Conservation (phyloP, 64 coral and sea anemone species). For the Stylophora pistillata region DNA sequence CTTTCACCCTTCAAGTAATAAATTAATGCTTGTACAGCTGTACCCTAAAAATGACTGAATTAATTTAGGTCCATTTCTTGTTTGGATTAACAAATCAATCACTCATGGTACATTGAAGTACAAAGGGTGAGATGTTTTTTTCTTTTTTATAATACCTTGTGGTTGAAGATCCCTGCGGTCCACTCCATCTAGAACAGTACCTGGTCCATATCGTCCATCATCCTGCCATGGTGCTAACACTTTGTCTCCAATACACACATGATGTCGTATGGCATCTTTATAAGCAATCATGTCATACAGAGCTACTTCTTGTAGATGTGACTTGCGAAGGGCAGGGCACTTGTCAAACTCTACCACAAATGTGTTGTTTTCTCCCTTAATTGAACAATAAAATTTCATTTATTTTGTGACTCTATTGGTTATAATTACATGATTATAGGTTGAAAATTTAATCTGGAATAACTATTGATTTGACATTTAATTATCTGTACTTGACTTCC, state of each 20-base stretch:
- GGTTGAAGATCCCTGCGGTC: constrained; percentile 78
- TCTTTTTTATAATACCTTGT: constrained; percentile 45
- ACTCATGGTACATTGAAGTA: too few relatives aligned
- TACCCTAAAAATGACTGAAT: too few relatives aligned
- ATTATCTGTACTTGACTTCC: too few relatives aligned
- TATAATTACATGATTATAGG: too few relatives aligned
- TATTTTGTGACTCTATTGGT: too few relatives aligned
- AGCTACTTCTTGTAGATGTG: constrained; percentile 78
- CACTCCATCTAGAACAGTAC: constrained; percentile 91
- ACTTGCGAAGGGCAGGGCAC: constrained; percentile 74
- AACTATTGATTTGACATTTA: too few relatives aligned
- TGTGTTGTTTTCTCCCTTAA: constrained; percentile 63
- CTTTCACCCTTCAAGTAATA: too few relatives aligned
- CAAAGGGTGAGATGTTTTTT: too few relatives aligned
- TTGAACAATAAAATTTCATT: not conserved
- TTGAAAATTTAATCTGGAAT: too few relatives aligned
- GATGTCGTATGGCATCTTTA: constrained; percentile 82
- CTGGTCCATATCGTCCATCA: constrained; percentile 97
- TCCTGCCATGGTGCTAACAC: constrained; percentile 96
- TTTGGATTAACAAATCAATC: too few relatives aligned
- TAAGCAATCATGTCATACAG: constrained; percentile 86
- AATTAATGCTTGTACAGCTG: too few relatives aligned
- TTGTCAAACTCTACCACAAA: constrained; percentile 91
- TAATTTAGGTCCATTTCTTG: too few relatives aligned
- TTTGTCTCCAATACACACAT: constrained; percentile 94